A percentile compares a stretch with the other conserved stretches of the same genome.
Conservation (phyloP, 2,113 vertebrate species). For the Hyperopisus bebe region DNA sequence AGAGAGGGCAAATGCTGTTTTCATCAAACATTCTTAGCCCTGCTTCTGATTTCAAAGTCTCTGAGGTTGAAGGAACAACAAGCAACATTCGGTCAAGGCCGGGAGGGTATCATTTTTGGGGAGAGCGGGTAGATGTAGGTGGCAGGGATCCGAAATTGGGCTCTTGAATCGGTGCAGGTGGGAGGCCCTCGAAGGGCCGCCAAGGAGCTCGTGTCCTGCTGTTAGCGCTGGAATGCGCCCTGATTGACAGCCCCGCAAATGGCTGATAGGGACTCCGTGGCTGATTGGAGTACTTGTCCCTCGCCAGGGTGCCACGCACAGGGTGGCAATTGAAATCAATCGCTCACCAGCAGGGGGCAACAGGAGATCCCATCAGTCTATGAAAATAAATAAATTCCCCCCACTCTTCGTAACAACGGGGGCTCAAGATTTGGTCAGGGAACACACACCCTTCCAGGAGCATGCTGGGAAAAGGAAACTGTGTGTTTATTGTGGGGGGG, state of each 20-base stretch:
- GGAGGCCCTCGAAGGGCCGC: constrained; percentile 28
- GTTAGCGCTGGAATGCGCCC: constrained; percentile 36
- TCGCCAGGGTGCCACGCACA: constrained; percentile 38
- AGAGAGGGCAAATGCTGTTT: neutral
- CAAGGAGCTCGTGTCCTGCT: constrained; percentile 41
- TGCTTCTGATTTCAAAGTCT: neutral
- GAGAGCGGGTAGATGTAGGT: constrained; percentile 11
- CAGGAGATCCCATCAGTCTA: neutral
- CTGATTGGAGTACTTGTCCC: constrained; percentile 54
- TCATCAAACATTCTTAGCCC: neutral
- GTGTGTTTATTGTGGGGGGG: neutral
- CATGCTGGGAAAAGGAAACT: neutral
- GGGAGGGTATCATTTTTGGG: neutral
- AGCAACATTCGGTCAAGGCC: neutral
- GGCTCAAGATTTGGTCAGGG: neutral
- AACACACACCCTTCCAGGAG: neutral
- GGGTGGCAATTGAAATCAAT: constrained; percentile 51
- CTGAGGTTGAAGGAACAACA: neutral
- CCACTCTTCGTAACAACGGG: neutral
- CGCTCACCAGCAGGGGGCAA: constrained; percentile 30
- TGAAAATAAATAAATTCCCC: constrained; percentile 6
- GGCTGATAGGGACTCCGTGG: constrained; percentile 45
- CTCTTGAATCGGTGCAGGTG: constrained; percentile 37
- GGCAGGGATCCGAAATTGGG: constrained; percentile 34
- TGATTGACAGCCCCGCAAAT: constrained; percentile 60